Evolutionary conservation across 2,888 invertebrate genomes (phyloP).

Genomic region (Argyresthia albistria): DNA sequence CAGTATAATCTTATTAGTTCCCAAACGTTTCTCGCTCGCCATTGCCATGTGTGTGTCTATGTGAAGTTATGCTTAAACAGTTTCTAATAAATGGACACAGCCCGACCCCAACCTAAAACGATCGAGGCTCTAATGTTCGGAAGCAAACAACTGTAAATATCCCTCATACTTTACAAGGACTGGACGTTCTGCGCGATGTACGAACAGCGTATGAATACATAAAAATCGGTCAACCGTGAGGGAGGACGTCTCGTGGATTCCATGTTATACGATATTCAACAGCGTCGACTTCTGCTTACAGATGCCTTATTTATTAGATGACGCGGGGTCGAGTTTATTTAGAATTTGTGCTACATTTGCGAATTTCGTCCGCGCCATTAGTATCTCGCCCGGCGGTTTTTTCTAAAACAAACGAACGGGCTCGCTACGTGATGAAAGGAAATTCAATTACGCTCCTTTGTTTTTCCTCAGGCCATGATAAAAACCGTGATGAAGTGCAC

Average conservation of each 20-base stretch:
- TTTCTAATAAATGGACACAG: neutral
- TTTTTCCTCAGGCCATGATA: slow-evolving; percentile 43
- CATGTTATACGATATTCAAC: neutral
- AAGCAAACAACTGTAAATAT: neutral
- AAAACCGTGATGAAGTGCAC: slow-evolving; percentile 57
- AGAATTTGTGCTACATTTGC: neutral
- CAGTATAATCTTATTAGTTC: too few relatives aligned
- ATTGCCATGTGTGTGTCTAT: neutral
- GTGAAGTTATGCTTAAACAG: neutral
- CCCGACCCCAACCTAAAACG: neutral
- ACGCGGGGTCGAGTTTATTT: neutral
- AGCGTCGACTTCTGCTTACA: neutral
- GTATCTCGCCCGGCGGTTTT: neutral
- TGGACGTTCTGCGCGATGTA: neutral
- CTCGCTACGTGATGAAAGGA: slow-evolving; percentile 46
- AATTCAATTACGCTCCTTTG: slow-evolving; percentile 65
- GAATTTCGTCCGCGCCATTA: neutral
- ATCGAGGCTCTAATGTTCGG: neutral
- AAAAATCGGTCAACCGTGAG: slow-evolving; percentile 1
- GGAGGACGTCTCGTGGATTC: neutral
- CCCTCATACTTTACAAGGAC: neutral
- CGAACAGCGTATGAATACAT: neutral
- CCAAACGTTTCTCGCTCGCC: neutral
- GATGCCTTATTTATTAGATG: neutral
- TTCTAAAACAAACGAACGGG: slow-evolving; percentile 1